These are phyloP conservation scores for Baronia brevicornis DNA, from an alignment of 2,888 invertebrate species.

Conservation along the genomic window DNA sequence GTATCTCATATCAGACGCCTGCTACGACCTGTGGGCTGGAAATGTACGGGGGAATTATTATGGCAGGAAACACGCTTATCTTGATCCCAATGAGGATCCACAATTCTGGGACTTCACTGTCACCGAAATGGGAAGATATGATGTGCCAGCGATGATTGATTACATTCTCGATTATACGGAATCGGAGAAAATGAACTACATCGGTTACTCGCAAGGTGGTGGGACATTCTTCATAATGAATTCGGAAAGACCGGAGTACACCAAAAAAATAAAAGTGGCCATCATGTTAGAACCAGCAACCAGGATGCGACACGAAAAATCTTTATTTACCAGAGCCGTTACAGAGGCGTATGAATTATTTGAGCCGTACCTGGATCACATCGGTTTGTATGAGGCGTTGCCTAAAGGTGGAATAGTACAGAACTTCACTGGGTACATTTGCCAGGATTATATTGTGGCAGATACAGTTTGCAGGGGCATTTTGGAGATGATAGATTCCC, in stretches of 20 bases:
- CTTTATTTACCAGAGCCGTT: too few species aligned
- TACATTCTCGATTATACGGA: neutral
- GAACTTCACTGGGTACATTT: constrained; percentile 39
- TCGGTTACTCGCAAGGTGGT: constrained; percentile 5
- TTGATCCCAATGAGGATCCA: too few species aligned
- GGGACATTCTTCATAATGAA: constrained; percentile 4
- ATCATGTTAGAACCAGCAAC: constrained; percentile 20
- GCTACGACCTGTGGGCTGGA: too few species aligned
- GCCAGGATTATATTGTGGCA: constrained; percentile 31
- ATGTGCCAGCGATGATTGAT: constrained; percentile 67
- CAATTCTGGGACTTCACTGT: constrained; percentile 73
- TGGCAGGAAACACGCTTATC: too few species aligned
- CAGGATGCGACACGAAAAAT: too few species aligned
- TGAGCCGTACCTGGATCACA: constrained; percentile 24
- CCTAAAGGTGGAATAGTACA: constrained; percentile 38
- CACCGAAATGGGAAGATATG: constrained; percentile 84
- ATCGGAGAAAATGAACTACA: constrained; percentile 4
- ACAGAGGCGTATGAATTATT: too few species aligned
- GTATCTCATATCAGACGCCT: too few species aligned
- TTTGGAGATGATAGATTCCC: constrained; percentile 30
- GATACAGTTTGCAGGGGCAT: constrained; percentile 28
- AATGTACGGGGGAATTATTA: too few species aligned
- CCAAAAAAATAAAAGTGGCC: constrained; percentile 1
- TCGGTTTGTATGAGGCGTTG: constrained; percentile 38
- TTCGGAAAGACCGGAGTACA: constrained; percentile 1